Base-by-base conservation (phyloP, 2,113 vertebrate genomes). In the Eupsittula cactorum region DNA sequence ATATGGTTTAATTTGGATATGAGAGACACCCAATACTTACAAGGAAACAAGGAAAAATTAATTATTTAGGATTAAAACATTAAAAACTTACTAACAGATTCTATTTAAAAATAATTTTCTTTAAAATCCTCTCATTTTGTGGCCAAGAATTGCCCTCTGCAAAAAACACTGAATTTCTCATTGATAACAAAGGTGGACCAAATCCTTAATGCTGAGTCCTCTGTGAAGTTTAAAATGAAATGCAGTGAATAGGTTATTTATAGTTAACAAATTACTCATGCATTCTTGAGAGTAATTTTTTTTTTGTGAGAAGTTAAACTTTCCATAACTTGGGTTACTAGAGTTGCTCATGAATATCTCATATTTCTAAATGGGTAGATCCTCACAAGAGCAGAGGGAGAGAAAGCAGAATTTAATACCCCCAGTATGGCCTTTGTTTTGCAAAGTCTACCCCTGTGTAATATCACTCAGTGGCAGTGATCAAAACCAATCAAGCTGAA, bases 401-500 rank as follows among this genome's bases (percentile, higher is more conserved):
- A 69, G 37, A 90, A 84, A 86, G 39, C 13, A 79, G 63, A 84
- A 87, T 85, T 79, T 69, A 50, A 91, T 65, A 85, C 17, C 10
- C n/a, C 0, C 0, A 15, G 28, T 29, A 10, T 50, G 88, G 35
- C 25, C 19, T 50, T 44, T 20, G 15, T 91, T 92, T 79, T 68
- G 29, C 80, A 89, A 79, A 13, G 29, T 67, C 60, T 82, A 16
- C 31, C 28, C 39, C 6, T 39, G 25, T 82, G 65, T 79, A 70
- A 49, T 46, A 76, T 41, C 37, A n/a, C 24, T 93, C 53, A 57
- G 52, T 55, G 47, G 39, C 35, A 93, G 31, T n/a, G 20, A 79
- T 74, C 62, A 94, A 87, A 95, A 89, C 10, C 35, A 90, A 64
- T 90, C 49, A 92, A 78, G 7, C 20, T 91, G 42, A 95, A 95